These are phyloP conservation scores for Chrysodeixis includens DNA, from an alignment of 2,888 invertebrate species.

Conservation along the genomic window DNA sequence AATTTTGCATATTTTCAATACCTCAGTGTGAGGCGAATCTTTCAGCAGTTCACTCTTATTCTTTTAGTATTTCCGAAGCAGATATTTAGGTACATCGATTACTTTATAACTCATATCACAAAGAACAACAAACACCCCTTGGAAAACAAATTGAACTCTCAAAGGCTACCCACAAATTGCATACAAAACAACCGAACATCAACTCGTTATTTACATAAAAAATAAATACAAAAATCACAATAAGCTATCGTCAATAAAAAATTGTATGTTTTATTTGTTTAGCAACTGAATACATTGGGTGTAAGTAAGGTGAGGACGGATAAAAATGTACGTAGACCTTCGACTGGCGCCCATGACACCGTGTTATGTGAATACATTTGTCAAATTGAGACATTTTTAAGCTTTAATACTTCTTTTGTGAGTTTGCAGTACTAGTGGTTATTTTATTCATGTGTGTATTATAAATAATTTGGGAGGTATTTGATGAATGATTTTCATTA, in stretches of 20 bases:
- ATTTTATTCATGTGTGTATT: conserved; percentile 14
- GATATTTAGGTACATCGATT: too few species aligned
- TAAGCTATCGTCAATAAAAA: conserved; percentile 44
- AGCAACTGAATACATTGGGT: conserved; percentile 55
- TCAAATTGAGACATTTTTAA: conserved; percentile 67
- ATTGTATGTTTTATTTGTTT: conserved; percentile 46
- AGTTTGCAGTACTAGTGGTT: conserved; percentile 32
- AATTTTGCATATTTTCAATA: too few species aligned
- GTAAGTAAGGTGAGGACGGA: conserved; percentile 64
- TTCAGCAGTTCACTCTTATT: too few species aligned
- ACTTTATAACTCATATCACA: background rate
- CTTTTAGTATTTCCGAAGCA: too few species aligned
- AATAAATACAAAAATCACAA: conserved; percentile 39
- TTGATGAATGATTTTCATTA: too few species aligned
- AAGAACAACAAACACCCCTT: background rate
- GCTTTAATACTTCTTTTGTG: conserved; percentile 37
- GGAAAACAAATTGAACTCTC: background rate
- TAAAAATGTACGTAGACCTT: conserved; percentile 75
- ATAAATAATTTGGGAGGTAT: background rate
- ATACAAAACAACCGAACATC: background rate
- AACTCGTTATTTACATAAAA: conserved; percentile 6
- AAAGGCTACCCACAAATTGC: background rate
- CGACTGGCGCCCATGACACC: conserved; percentile 71
- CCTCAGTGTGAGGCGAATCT: too few species aligned
- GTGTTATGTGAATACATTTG: conserved; percentile 74